These are phyloP conservation scores for Heterodera carotae DNA, from an alignment of 1,140 invertebrate genomes.

Conservation along the genomic window DNA sequence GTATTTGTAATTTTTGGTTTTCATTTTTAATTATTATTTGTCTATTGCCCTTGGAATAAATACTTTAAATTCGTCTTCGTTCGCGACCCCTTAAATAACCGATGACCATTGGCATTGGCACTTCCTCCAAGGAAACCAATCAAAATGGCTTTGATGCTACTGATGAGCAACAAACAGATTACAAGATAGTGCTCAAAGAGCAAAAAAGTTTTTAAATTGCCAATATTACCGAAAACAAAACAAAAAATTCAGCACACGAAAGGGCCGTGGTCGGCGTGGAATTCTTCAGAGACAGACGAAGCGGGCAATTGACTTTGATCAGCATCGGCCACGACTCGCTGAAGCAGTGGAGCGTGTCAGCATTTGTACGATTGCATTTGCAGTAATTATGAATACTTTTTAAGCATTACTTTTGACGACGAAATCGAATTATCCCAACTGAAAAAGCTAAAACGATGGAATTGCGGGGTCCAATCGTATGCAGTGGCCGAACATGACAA, in stretches of 20 bases:
- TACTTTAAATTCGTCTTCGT: too few species aligned
- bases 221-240: neutral
- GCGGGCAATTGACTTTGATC: neutral
- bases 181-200: neutral
- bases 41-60: too few species aligned
- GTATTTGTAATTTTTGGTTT: too few species aligned
- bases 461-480: conserved; percentile 24
- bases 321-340: conserved; percentile 18
- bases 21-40: too few species aligned
- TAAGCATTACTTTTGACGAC: conserved; percentile 10
- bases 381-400: neutral
- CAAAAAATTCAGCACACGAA: neutral
- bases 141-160: neutral
- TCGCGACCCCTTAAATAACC: too few species aligned
- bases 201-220: neutral
- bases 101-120: neutral
- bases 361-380: neutral
- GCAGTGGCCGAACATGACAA: conserved; percentile 6
- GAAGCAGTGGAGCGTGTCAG: conserved; percentile 15
- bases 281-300: neutral
- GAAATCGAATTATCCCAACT: conserved; percentile 10
- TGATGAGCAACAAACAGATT: neutral
- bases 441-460: conserved; percentile 6
- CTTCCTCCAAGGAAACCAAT: neutral
- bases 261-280: conserved; percentile 12